These are phyloP conservation scores for Felis catus DNA, from an alignment of 2,113 vertebrate genomes.

Conservation along the genomic window DNA sequence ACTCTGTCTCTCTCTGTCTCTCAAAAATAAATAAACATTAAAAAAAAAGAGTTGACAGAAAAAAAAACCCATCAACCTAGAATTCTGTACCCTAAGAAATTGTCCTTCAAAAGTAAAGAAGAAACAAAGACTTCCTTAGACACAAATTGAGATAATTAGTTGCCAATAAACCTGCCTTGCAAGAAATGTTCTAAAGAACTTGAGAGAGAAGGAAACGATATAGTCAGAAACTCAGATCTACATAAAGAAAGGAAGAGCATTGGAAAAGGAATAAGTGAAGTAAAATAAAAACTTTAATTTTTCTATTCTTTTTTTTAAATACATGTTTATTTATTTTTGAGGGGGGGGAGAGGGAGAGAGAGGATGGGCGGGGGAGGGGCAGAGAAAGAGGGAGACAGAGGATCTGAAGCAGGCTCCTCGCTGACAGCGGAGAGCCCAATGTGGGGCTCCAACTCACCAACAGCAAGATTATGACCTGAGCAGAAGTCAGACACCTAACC, in stretches of 20 bases:
- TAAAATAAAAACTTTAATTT: neutral
- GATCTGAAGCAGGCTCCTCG: too few species aligned
- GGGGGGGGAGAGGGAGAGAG: too few species aligned
- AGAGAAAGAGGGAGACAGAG: too few species aligned
- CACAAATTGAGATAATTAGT: neutral
- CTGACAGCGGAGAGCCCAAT: too few species aligned
- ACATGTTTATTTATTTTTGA: too few species aligned
- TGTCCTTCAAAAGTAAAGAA: neutral
- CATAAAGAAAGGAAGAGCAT: neutral
- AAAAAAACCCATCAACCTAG: neutral
- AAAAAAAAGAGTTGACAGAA: neutral
- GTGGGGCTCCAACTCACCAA: too few species aligned
- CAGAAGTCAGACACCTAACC: too few species aligned
- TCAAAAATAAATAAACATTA: too few species aligned
- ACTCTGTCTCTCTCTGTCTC: too few species aligned
- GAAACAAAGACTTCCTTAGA: neutral
- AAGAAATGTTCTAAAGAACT: neutral
- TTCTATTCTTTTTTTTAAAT: too few species aligned
- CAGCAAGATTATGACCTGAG: too few species aligned
- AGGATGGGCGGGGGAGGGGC: too few species aligned
- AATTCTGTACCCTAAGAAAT: neutral
- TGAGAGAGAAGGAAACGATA: neutral
- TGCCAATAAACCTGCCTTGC: neutral
- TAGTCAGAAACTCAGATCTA: neutral
- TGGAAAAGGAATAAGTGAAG: neutral